phyloP scores from a whole-genome alignment of 2,797 vertebrate species.

The Sebastes baramenuke region DNA sequence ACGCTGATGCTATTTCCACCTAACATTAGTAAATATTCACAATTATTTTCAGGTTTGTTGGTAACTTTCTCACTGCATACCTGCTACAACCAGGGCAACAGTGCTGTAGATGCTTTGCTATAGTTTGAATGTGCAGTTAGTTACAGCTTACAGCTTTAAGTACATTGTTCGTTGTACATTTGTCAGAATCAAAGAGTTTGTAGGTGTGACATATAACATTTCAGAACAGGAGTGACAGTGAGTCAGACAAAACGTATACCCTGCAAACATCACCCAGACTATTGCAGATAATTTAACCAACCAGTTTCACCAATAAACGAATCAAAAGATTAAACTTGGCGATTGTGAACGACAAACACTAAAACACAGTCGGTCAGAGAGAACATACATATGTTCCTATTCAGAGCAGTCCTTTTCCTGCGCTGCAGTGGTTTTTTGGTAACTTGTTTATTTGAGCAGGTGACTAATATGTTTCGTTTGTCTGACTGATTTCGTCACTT shows the following conservation, averaged over 20 bases:
- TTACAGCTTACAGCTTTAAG: neutral
- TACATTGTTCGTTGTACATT: neutral
- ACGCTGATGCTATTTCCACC: neutral
- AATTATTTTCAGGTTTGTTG: neutral
- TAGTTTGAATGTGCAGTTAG: neutral
- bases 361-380: neutral
- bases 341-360: neutral
- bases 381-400: no score
- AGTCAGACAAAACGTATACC: neutral
- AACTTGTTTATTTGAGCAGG: neutral
- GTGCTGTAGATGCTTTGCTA: neutral
- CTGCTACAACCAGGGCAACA: neutral
- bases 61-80: neutral
- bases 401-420: neutral
- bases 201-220: neutral
- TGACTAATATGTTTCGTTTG: conserved; percentile 17
- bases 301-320: neutral
- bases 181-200: no score
- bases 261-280: neutral
- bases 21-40: neutral
- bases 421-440: neutral
- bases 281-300: neutral
- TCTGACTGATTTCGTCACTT: neutral
- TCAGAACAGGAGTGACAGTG: neutral
- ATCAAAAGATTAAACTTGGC: neutral